Conservation (phyloP, 2,888 invertebrate species). For the Perithous albicinctus region DNA sequence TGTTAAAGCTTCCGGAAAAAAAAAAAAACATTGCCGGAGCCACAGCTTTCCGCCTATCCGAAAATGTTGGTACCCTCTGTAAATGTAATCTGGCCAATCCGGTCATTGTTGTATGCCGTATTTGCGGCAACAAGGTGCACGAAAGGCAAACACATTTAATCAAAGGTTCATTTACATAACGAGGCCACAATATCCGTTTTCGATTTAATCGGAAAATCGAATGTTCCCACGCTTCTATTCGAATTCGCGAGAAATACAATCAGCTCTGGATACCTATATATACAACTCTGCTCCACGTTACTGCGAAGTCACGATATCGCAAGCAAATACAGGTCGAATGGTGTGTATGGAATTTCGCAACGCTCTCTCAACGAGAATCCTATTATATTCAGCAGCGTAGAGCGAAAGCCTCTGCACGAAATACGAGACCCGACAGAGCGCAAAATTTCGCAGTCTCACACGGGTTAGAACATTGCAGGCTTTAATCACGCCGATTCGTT, state of each 20-base stretch:
- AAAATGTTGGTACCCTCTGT: not conserved
- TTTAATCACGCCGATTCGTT: slow-evolving; percentile 57
- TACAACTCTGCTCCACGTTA: not conserved
- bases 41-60: not conserved
- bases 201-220: slow-evolving; percentile 15
- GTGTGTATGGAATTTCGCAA: slow-evolving; percentile 52
- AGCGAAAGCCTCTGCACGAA: slow-evolving; percentile 26
- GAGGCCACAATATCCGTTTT: slow-evolving; percentile 26
- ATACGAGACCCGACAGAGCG: slow-evolving; percentile 8
- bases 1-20: not conserved
- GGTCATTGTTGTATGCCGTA: not conserved
- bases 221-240: not conserved
- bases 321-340: slow-evolving; percentile 26
- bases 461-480: slow-evolving; percentile 21
- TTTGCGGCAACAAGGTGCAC: not conserved
- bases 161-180: slow-evolving; percentile 10
- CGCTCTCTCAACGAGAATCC: slow-evolving; percentile 46
- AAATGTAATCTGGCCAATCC: not conserved
- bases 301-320: slow-evolving; percentile 28
- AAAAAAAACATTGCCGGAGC: too few relatives aligned
- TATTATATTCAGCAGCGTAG: slow-evolving; percentile 45
- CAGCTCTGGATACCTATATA: not conserved
- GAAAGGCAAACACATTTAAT: slow-evolving; percentile 2
- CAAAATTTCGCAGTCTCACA: slow-evolving; percentile 31
- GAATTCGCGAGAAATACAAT: not conserved